Conservation (phyloP, 2,888 invertebrate species). For the Rhabditoides inermis region DNA sequence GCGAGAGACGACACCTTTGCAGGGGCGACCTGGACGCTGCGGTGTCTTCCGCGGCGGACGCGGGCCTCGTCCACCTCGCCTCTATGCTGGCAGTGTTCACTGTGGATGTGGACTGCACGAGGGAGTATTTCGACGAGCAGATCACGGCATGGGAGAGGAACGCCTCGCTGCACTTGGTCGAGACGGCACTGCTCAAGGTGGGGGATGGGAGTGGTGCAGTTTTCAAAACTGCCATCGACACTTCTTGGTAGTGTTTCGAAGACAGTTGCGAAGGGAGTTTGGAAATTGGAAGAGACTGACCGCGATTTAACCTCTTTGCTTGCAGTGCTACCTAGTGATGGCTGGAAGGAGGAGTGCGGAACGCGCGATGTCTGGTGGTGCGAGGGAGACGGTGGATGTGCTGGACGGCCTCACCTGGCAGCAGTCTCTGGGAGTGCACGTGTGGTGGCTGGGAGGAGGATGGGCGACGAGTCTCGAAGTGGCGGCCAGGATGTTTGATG, state of each 20-base stretch:
- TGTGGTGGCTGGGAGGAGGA: slow-evolving; percentile 23
- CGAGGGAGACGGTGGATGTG: slow-evolving; percentile 15
- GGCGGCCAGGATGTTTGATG: slow-evolving; percentile 15
- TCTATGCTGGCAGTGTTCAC: slow-evolving; percentile 15
- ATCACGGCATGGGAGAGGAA: slow-evolving; percentile 18
- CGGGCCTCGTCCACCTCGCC: slow-evolving; percentile 13
- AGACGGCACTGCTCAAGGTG: slow-evolving; percentile 15
- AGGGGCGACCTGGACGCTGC: slow-evolving; percentile 20
- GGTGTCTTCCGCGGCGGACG: slow-evolving; percentile 12
- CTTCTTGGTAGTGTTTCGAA: too few species aligned
- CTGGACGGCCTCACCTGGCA: slow-evolving; percentile 28
- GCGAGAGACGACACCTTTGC: too few species aligned
- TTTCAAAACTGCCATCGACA: too few species aligned
- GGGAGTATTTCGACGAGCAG: slow-evolving; percentile 12
- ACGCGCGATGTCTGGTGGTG: slow-evolving; percentile 12
- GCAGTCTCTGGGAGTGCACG: slow-evolving; percentile 23
- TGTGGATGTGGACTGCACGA: slow-evolving; percentile 20
- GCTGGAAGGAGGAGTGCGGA: slow-evolving; percentile 16
- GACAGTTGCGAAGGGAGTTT: too few species aligned
- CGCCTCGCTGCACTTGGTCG: slow-evolving; percentile 12
- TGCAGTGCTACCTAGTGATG: slow-evolving; percentile 25
- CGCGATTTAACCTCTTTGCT: too few species aligned
- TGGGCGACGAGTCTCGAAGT: slow-evolving; percentile 17
- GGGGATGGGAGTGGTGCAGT: too few species aligned
- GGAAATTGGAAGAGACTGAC: too few species aligned